Percentiles rank a stretch among this genome's conserved stretches.
Evolutionary conservation across 2,797 vertebrate species (phyloP).

Genomic region (Sebastes miniatus): DNA sequence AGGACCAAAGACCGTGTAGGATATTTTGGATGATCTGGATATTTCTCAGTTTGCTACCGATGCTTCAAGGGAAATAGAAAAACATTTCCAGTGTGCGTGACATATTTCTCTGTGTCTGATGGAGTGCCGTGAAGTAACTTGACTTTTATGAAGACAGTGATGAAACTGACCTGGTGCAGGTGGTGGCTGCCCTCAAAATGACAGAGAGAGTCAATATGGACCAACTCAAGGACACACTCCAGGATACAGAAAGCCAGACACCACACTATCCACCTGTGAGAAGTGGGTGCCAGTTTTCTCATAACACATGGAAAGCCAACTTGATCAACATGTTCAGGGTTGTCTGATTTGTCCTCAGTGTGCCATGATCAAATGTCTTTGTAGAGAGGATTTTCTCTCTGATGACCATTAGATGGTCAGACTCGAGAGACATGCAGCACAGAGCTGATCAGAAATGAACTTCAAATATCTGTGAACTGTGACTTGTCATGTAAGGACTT

Average conservation of each 20-base stretch:
- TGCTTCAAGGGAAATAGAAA: background rate
- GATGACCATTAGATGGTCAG: background rate
- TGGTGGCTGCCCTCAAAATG: background rate
- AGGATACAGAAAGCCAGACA: background rate
- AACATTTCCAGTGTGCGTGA: background rate
- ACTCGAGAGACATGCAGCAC: background rate
- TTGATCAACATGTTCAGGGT: background rate
- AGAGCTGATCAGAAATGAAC: background rate
- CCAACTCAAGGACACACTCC: no score
- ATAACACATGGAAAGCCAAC: background rate
- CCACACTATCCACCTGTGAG: background rate
- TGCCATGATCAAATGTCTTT: background rate
- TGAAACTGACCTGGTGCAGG: background rate
- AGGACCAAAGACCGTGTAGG: background rate
- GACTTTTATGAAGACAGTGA: background rate
- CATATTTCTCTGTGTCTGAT: background rate
- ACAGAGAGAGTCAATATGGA: background rate
- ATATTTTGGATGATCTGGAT: background rate
- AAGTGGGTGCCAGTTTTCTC: background rate
- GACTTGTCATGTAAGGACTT: constrained; percentile 4
- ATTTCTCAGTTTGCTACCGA: background rate
- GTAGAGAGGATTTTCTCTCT: background rate
- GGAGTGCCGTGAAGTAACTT: background rate
- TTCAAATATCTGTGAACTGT: background rate
- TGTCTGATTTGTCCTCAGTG: background rate